phyloP scores from a whole-genome alignment of 2,113 vertebrate species.

The Anthoscopus minutus region DNA sequence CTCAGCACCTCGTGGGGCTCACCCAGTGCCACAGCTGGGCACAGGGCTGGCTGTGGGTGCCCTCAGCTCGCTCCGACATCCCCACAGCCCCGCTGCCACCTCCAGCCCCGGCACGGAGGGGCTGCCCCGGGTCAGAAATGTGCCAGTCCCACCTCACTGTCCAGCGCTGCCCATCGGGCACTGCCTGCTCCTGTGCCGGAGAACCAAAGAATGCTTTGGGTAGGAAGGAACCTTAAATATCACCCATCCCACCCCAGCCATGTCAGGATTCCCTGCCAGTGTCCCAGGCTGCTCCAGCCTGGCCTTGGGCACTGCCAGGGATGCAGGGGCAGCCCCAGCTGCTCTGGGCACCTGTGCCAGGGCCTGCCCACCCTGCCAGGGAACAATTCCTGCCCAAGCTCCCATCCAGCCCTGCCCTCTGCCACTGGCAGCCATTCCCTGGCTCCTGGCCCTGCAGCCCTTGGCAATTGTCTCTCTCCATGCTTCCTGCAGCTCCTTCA shows the following conservation, averaged over 20 bases:
- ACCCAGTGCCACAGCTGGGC: not conserved
- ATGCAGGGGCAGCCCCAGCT: not conserved
- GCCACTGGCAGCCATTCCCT: not conserved
- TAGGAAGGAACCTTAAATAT: not conserved
- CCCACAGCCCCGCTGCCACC: too few species aligned
- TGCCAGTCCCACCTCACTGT: rapidly evolving
- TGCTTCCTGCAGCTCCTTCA: not conserved
- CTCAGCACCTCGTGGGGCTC: not conserved
- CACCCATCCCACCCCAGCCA: rapidly evolving
- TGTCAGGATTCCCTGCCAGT: not conserved
- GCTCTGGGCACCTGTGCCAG: not conserved
- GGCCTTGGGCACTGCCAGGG: not conserved
- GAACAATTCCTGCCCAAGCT: not conserved
- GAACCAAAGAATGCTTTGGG: not conserved
- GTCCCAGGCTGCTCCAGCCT: not conserved
- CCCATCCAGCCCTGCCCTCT: not conserved
- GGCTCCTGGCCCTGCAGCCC: not conserved
- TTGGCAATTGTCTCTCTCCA: not conserved
- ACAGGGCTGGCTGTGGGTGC: not conserved
- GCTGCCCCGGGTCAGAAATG: rapidly evolving
- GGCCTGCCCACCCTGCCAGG: not conserved
- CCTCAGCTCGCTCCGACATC: not conserved
- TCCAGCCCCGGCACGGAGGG: rapidly evolving
- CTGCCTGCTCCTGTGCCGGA: not conserved
- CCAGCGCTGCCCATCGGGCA: too few species aligned